Conservation (phyloP, 2,113 vertebrate genomes). For the Eupsittula cactorum region DNA sequence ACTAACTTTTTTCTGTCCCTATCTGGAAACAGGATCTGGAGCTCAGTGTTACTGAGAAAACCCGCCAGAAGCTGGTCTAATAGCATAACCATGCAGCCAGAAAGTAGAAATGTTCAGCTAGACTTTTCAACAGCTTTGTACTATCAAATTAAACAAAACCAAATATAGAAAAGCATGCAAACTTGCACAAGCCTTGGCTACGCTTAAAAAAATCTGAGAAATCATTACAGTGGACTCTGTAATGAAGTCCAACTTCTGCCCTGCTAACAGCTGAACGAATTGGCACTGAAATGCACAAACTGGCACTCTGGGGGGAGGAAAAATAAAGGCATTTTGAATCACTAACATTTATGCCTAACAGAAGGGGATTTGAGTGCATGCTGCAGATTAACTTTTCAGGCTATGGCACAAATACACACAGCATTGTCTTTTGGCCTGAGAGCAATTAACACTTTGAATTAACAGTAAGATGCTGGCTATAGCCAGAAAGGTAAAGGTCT, state of each 20-base stretch:
- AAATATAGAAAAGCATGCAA: constrained; percentile 74
- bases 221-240: constrained; percentile 54
- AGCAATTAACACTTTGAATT: constrained; percentile 1
- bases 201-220: constrained; percentile 40
- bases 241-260: constrained; percentile 47
- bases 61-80: not conserved
- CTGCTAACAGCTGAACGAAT: constrained; percentile 7
- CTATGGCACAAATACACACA: not conserved
- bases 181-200: constrained; percentile 59
- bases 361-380: not conserved
- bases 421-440: not conserved
- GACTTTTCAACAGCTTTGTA: constrained; percentile 57
- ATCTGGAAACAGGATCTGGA: not conserved
- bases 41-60: not conserved
- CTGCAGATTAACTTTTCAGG: constrained; percentile 28
- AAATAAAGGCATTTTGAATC: not conserved
- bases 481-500: not conserved
- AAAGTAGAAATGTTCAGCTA: constrained; percentile 25
- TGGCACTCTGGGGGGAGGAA: not conserved
- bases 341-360: not conserved
- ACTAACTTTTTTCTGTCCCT: not conserved
- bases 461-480: not conserved
- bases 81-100: not conserved
- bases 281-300: not conserved
- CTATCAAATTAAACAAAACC: constrained; percentile 71